Base-by-base conservation (phyloP, 2,113 vertebrate species). In the Macrotus californicus region DNA sequence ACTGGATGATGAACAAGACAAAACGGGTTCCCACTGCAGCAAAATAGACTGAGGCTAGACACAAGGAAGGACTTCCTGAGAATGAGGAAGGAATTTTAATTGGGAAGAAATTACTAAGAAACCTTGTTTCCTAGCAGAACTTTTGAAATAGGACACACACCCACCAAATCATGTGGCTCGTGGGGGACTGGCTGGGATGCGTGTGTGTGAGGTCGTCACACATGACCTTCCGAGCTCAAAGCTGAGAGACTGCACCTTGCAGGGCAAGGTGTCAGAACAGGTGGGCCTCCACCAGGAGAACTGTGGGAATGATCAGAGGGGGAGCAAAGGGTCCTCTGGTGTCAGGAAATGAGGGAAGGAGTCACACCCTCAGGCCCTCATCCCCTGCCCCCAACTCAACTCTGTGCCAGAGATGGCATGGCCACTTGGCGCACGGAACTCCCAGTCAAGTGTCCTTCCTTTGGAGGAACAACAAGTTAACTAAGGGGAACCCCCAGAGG, bases 101-200 rank as follows among this genome's bases (percentile, higher is more conserved):
- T 16, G 24, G 41, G 85, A 90, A 93, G 66, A 64, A 69, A 86
- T 52, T 64, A 70, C 59, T 69, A 67, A 64, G 56, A 52, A 52
- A 80, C 11, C 14, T 1, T 92, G 85, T 85, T n/a, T 39, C 75
- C 82, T 50, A 15, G 46, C 34, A 84, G 85, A 92, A 59, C 41
- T 92, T 91, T 46, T 85, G 72, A 66, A 94, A 67, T 19, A 82
- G 67, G 66, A 89, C 1, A 11, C 2, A n/a, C 1, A 0, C 56
- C 66, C 46, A 89, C 52, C 34, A 59, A 64, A 72, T 39, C 64
- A 21, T 1, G 18, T 50, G 89, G 13, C 34, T 14, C 3, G 13
- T 6, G 61, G 59, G 75, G 22, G 39, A 43, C 41, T 70, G 36
- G 52, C 19, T 1, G 29, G 48, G 77, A 26, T 48, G 34, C 4